Evolutionary conservation across 2,888 invertebrate species (phyloP).

Genomic region (Fragum whitleyi): DNA sequence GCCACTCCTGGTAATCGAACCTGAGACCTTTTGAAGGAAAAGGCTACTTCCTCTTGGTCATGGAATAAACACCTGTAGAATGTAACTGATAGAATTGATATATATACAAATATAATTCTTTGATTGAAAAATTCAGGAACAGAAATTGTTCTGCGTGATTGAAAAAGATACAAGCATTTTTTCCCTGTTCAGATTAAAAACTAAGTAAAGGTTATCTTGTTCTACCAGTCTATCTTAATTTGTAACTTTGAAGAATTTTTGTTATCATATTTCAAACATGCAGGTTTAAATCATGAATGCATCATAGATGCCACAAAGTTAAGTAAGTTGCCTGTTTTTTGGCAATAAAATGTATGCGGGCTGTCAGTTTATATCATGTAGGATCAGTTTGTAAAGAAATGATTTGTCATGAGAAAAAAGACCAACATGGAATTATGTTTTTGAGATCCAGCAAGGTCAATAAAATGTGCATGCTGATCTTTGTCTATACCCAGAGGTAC

Average conservation of each 20-base stretch:
- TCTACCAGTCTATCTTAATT: slow-evolving; percentile 7
- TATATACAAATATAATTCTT: too few species aligned
- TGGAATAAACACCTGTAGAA: too few species aligned
- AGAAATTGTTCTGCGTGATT: background rate
- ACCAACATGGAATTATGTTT: too few species aligned
- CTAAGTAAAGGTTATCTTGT: background rate
- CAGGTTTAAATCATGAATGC: background rate
- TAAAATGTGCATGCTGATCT: too few species aligned
- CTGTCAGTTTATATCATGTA: background rate
- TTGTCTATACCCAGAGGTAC: too few species aligned
- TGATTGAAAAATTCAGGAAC: too few species aligned
- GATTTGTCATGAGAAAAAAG: too few species aligned
- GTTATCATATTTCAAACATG: slow-evolving; percentile 14
- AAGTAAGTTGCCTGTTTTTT: slow-evolving; percentile 13
- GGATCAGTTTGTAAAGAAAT: slow-evolving; percentile 2
- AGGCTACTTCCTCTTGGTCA: too few species aligned
- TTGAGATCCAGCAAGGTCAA: too few species aligned
- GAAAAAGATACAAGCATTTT: background rate
- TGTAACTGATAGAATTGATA: too few species aligned
- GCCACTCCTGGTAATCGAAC: too few species aligned
- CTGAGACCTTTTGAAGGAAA: too few species aligned
- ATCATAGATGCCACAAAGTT: background rate
- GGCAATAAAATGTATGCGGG: slow-evolving; percentile 19
- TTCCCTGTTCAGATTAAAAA: background rate
- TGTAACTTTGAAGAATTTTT: slow-evolving; percentile 14